Conservation (phyloP, 1,140 invertebrate species). For the Frieseomelitta varia region DNA sequence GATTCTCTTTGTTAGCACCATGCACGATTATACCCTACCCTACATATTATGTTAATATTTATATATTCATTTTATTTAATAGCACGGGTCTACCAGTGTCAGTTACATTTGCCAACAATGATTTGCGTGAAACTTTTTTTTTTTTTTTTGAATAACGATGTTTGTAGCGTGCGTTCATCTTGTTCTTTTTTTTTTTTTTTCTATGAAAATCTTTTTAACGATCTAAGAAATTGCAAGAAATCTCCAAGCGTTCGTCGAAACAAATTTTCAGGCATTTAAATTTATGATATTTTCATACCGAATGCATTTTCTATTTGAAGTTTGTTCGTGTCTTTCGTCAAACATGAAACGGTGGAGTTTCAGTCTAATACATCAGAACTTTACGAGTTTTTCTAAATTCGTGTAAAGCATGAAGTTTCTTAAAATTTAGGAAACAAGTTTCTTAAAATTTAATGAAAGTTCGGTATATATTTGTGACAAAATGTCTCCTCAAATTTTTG, state of each 20-base stretch:
- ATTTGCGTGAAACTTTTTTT: background rate
- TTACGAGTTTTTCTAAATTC: too few species aligned
- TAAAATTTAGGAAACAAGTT: too few species aligned
- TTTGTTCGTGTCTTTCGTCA: background rate
- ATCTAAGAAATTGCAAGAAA: too few species aligned
- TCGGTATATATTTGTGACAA: too few species aligned
- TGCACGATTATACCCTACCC: slow-evolving; percentile 37
- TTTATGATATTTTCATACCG: background rate
- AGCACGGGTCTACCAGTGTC: slow-evolving; percentile 38
- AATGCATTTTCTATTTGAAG: background rate
- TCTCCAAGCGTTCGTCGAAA: background rate
- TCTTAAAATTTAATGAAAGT: too few species aligned
- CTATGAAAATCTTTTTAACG: background rate
- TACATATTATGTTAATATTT: slow-evolving; percentile 37
- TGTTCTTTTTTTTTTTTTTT: too few species aligned
- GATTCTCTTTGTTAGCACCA: slow-evolving; percentile 44
- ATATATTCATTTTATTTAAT: slow-evolving; percentile 17
- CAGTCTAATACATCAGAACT: too few species aligned
- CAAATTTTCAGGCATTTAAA: background rate
- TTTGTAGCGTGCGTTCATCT: background rate
- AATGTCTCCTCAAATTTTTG: too few species aligned
- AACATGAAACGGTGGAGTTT: too few species aligned
- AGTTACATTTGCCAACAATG: background rate
- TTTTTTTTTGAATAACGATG: background rate
- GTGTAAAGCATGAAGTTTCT: too few species aligned